phyloP scores from a whole-genome alignment of 2,113 vertebrate genomes.

The Colistium nudipinnis region DNA sequence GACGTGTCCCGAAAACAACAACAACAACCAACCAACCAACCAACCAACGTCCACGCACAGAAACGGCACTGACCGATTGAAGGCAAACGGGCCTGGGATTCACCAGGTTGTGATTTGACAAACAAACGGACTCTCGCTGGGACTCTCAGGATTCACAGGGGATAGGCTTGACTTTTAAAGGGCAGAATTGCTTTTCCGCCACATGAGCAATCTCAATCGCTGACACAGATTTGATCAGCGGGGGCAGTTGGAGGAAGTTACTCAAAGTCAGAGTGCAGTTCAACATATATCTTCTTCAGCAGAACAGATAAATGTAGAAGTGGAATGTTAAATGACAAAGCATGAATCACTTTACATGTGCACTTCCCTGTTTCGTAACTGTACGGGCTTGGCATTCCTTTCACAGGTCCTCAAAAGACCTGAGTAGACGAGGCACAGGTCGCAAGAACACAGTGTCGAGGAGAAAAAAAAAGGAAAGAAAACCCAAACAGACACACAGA shows the following conservation, averaged over 20 bases:
- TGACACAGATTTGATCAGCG: not conserved
- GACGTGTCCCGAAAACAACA: slow-evolving; percentile 53
- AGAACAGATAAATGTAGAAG: not conserved
- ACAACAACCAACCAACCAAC: no score
- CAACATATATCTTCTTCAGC: not conserved
- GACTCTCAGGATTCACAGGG: slow-evolving; percentile 1
- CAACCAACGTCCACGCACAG: slow-evolving; percentile 46
- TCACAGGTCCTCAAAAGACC: slow-evolving; percentile 23
- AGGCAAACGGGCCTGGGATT: slow-evolving; percentile 49
- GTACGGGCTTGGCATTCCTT: slow-evolving; percentile 18
- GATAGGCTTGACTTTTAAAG: no score
- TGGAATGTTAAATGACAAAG: not conserved
- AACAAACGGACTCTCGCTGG: slow-evolving; percentile 11
- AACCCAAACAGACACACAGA: slow-evolving; percentile 35
- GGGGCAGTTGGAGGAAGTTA: not conserved
- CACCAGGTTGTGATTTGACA: slow-evolving; percentile 32
- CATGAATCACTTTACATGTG: slow-evolving; percentile 9
- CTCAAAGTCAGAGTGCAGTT: not conserved
- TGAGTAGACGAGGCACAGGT: slow-evolving; percentile 22
- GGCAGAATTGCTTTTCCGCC: not conserved
- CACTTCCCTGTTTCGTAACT: slow-evolving; percentile 27
- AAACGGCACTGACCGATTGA: slow-evolving; percentile 53
- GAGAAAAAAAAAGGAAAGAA: slow-evolving; percentile 16
- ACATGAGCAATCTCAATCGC: not conserved
- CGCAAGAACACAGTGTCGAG: slow-evolving; percentile 30